phyloP scores from a whole-genome alignment of 2,797 vertebrate genomes.

The Cryptoblepharus egeriae region DNA sequence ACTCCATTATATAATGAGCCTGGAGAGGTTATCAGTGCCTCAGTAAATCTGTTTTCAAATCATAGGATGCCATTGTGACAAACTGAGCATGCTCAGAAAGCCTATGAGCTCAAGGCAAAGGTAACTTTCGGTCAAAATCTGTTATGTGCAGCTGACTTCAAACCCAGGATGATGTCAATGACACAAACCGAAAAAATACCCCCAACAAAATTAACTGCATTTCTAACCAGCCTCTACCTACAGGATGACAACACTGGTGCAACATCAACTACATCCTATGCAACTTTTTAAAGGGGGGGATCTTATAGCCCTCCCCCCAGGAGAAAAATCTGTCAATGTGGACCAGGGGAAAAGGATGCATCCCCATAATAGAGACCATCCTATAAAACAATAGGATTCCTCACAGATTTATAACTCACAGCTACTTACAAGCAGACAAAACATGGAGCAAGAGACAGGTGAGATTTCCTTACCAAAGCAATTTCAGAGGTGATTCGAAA shows the following conservation, averaged over 20 bases:
- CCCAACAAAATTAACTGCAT: not conserved
- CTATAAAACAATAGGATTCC: not conserved
- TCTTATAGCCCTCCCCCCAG: not conserved
- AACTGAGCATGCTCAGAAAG: constrained; percentile 76
- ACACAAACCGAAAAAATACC: constrained; percentile 14
- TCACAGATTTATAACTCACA: not conserved
- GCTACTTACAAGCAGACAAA: not conserved
- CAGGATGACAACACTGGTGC: not conserved
- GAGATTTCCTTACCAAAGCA: constrained; percentile 16
- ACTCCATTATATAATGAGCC: constrained; percentile 66
- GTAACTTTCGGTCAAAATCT: constrained; percentile 81
- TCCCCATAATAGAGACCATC: no score
- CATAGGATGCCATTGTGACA: constrained; percentile 70
- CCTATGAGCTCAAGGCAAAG: constrained; percentile 68
- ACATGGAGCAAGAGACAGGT: no score
- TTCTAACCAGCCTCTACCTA: constrained; percentile 5
- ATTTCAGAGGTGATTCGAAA: not conserved
- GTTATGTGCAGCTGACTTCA: constrained; percentile 59
- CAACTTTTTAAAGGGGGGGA: not conserved
- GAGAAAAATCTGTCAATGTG: not conserved
- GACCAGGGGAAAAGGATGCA: not conserved
- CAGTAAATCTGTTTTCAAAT: constrained; percentile 64
- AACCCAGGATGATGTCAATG: constrained; percentile 72
- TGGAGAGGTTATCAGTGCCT: constrained; percentile 46
- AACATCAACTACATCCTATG: not conserved